Evolutionary conservation across 2,113 vertebrate species (phyloP), one percentile per base, ranked within the genome.

Genomic region (Odobenus rosmarus): DNA sequence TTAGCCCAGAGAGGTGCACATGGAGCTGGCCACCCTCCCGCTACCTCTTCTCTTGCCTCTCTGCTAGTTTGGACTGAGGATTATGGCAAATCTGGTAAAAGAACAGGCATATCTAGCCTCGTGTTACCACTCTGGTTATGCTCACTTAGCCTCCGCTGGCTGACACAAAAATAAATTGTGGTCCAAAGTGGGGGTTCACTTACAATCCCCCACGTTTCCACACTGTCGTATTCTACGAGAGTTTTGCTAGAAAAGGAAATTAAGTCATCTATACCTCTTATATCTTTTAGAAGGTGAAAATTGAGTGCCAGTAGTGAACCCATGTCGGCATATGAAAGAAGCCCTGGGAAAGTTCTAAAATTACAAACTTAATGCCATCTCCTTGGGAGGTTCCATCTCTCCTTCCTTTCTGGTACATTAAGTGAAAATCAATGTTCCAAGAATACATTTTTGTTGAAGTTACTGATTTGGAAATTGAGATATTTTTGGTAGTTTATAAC

Each of bases 371-470:
- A 72, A 81, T 88, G 95, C 26, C 67, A 19, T 85, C 19, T 94
- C 53, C 64, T 90, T 85, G 80, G 69, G 26, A 88, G 46, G 46
- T 80, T 92, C n/a, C 6, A 1, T 80, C 36, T 90, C 51, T 93
- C 57, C 16, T 95, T 85, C 81, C 94, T 95, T 82, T 95, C n/a
- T 91, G 81, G 46, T 55, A 36, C 39, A 62, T 94, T 97, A 96
- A 90, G 53, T 94, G 74, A 69, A 93, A 97, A 96, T 97, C 97
- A 96, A 74, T 94, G 59, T 96, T 88, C 95, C 39, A 72, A 93
- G 84, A 94, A 95, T 62, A 92, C 11, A 72, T 95, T 96, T 98
- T 95, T 88, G 57, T 82, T 85, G 87, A 95, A 96, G 84, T 82
- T 82, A 96, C 79, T 90, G 55, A 89, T 93, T 95, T 61, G 71